Evolutionary conservation across 2,888 invertebrate genomes (phyloP).

Genomic region (Meiosimyza platycephala): DNA sequence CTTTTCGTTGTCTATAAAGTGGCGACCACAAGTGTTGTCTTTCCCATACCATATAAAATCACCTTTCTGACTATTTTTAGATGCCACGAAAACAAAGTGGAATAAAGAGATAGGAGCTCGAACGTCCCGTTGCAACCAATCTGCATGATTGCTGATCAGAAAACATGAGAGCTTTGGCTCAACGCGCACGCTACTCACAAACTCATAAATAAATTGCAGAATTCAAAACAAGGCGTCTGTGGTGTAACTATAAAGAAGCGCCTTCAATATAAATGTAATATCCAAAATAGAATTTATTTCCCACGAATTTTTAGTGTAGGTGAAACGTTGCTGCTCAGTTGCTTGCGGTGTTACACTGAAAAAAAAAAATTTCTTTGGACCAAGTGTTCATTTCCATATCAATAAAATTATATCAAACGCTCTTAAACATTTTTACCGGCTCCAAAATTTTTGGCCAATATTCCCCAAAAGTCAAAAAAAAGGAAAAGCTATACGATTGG

Average conservation of each 20-base stretch:
- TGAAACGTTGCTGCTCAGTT: too few species aligned
- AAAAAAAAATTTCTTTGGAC: too few species aligned
- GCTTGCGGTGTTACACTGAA: not conserved
- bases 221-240: conserved; percentile 29
- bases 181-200: conserved; percentile 23
- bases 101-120: not conserved
- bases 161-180: not conserved
- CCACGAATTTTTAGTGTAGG: too few species aligned
- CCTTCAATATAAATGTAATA: too few species aligned
- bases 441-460: too few species aligned
- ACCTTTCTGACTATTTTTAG: too few species aligned
- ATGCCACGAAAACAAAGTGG: not conserved
- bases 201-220: conserved; percentile 39
- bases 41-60: conserved; percentile 1
- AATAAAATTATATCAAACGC: too few species aligned
- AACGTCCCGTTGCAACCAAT: conserved; percentile 26
- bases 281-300: too few species aligned
- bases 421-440: too few species aligned
- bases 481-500: too few species aligned
- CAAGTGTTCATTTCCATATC: too few species aligned
- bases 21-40: conserved; percentile 14
- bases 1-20: not conserved
- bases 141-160: conserved; percentile 31
- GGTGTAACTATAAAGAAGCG: conserved; percentile 29
- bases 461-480: too few species aligned